phyloP scores from a whole-genome alignment of 1,140 invertebrate genomes.

The Drosophila ficusphila region DNA sequence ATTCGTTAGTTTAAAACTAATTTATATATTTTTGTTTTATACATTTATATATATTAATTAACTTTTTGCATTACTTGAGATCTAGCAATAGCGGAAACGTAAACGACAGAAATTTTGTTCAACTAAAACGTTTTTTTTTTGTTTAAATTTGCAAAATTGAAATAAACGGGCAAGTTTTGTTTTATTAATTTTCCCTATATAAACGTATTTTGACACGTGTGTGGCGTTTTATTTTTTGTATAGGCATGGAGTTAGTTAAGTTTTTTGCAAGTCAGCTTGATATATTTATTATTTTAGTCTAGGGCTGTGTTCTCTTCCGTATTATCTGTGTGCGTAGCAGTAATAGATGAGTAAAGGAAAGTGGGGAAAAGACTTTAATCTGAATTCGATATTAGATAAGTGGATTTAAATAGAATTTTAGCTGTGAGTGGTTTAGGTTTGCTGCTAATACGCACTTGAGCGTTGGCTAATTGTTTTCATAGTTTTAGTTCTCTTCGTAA shows the following conservation, averaged over 20 bases:
- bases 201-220: constrained; percentile 40
- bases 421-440: constrained; percentile 31
- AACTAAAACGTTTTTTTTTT: constrained; percentile 44
- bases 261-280: constrained; percentile 39
- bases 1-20: constrained; percentile 73
- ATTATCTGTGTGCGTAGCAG: constrained; percentile 40
- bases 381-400: constrained; percentile 35
- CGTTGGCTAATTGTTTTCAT: constrained; percentile 47
- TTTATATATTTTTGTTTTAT: constrained; percentile 64
- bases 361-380: constrained; percentile 36
- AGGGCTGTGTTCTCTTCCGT: constrained; percentile 7
- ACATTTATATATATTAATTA: constrained; percentile 59
- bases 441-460: constrained; percentile 38
- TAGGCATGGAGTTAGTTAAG: constrained; percentile 75
- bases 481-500: constrained; percentile 14
- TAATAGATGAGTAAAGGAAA: constrained; percentile 42
- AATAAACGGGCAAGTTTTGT: constrained; percentile 44
- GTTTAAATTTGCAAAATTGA: constrained; percentile 31
- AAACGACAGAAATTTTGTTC: constrained; percentile 44
- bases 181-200: constrained; percentile 22
- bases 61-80: constrained; percentile 79
- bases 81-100: constrained; percentile 64
- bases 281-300: constrained; percentile 37
- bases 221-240: constrained; percentile 37
- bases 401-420: constrained; percentile 46